Evolutionary conservation across 2,888 invertebrate genomes (phyloP), one percentile per base, ranked within the genome.

Genomic region (Sthenelais limicola): DNA sequence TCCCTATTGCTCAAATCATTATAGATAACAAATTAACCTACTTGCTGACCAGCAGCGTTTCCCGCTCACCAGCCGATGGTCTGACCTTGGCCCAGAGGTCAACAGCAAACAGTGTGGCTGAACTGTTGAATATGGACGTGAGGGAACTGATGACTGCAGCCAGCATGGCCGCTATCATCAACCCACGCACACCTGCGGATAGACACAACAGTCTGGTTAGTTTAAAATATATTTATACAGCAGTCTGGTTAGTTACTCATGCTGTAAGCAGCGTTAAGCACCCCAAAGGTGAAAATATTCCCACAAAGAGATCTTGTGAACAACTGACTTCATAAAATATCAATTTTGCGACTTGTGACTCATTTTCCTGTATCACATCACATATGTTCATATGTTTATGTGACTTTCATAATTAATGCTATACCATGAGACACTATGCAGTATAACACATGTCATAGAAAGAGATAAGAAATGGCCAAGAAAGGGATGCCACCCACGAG

Each of bases 91-190:
- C 24, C 73, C 74, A 78, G 30, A 77, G 56, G 58, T 78, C 78
- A n/a, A 78, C 69, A 18, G 78, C 78, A 33, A 78, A 77, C 30
- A 78, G 48, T 24, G 78, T 72, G 32, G 73, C 72, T 24, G 78
- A 69, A 43, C 74, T 74, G 74, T 78, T 78, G 58, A 78, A 77
- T 43, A 78, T 54, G 21, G 76, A 77, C 15, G 78, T 78, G 33
- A 78, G 70, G 3, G 78, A 70, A 52, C 77, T 77, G 54, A 77
- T 71, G 33, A 77, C 74, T 18, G 78, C 78, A 15, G 78, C 76
- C 21, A 78, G 71, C 77, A 77, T 73, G 12, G 73, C 68, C 18
- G 76, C 74, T 7, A 77, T 54, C 51, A 77, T 38, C 52, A 77
- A 47, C 7, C 77, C 77, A 7, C 76, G 74, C 3, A 76, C 26